Base-by-base conservation (phyloP, 2,797 vertebrate genomes). In the Myripristis jacobus region DNA sequence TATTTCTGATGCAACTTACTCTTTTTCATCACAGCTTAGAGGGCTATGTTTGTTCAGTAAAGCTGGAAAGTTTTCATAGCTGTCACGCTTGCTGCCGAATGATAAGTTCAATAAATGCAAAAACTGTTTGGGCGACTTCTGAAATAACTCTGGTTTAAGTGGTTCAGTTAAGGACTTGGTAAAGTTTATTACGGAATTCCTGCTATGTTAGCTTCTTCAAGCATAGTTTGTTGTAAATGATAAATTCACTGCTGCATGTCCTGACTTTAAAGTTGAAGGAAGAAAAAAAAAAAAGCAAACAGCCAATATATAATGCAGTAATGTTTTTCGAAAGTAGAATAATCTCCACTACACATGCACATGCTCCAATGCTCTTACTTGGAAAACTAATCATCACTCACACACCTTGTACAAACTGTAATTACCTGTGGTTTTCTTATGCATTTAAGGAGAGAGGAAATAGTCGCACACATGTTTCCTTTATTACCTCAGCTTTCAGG, bases 1-100 rank as follows among this genome's bases (percentile, higher is more conserved):
- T 61, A 19, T 70, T 73, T 68, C 6, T n/a, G 55, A 68, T 31
- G 16, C 65, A 66, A 87, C 84, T 75, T 75, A 83, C 83, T 77
- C 4, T 50, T 80, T 87, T 81, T 82, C 72, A 79, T 87, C 75
- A 59, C 63, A 24, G 67, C 81, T 83, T 18, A 22, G 64, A 57
- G 58, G 60, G 60, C 25, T 24, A n/a, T 50, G 60, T 67, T 79
- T 83, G 55, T 76, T 81, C 1, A 5, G 55, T 19, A 19, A 77
- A 68, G 83, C 77, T 78, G 27, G 47, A 73, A 74, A 43, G 25
- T 7, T 61, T 73, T 75, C 55, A 16, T 41, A 50, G 61, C 63
- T 38, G 75, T 75, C 72, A 81, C 24, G 36, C 36, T 67, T 54
- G 36, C 69, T 1, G 27, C 29, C 0, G 50, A 70, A 43, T 60